Evolutionary conservation across 2,797 vertebrate genomes (phyloP).

Genomic region (Jordanella pulchra): DNA sequence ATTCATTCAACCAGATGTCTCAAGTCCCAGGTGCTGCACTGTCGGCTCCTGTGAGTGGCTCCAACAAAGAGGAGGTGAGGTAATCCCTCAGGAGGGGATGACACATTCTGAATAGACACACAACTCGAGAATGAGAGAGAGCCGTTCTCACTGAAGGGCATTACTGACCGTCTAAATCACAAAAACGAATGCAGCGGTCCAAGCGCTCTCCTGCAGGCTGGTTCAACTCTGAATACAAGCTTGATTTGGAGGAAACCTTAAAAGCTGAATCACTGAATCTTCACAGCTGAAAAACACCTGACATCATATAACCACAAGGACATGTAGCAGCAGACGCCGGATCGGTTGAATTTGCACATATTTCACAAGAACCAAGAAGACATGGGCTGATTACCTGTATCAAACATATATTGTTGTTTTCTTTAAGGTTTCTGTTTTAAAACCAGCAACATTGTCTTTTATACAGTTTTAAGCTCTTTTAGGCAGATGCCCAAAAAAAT

Average conservation of each 20-base stretch:
- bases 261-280: slow-evolving; percentile 6
- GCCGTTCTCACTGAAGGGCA: background rate
- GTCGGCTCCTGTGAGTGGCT: background rate
- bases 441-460: background rate
- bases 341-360: background rate
- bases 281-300: background rate
- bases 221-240: background rate
- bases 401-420: background rate
- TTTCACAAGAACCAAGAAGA: slow-evolving; percentile 18
- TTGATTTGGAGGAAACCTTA: background rate
- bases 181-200: background rate
- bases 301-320: background rate
- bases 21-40: slow-evolving; percentile 14
- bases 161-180: background rate
- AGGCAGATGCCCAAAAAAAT: background rate
- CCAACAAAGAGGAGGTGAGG: slow-evolving; percentile 1
- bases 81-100: background rate
- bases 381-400: background rate
- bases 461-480: background rate
- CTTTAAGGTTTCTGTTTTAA: background rate
- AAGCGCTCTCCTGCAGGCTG: background rate
- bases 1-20: slow-evolving; percentile 33
- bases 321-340: background rate
- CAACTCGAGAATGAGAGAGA: slow-evolving; percentile 29
- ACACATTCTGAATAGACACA: slow-evolving; percentile 1